A percentile compares a stretch with the other conserved stretches of the same genome.
Evolutionary conservation across 2,797 vertebrate species (phyloP).

Genomic region (Neosilurus hyrtlii): DNA sequence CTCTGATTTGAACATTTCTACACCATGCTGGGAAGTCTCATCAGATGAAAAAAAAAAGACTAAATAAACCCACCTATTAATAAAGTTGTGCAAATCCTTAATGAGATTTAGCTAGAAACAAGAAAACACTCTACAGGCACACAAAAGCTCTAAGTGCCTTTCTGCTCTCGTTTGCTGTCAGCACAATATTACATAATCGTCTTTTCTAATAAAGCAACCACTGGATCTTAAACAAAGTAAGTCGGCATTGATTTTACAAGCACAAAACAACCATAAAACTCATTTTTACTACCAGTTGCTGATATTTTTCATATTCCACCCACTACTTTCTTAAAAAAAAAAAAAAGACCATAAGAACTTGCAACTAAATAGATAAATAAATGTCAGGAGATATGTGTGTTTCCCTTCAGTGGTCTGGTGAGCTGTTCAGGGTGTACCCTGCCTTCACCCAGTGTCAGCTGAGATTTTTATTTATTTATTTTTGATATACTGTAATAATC

Average conservation of each 20-base stretch:
- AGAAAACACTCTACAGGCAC: neutral
- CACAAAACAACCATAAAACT: neutral
- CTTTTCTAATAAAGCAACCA: neutral
- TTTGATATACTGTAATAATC: too few species aligned
- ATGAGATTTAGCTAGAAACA: neutral
- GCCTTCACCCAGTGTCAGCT: too few species aligned
- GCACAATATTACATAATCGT: neutral
- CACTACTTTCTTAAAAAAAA: neutral
- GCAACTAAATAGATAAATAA: neutral
- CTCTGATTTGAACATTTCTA: slow-evolving; percentile 24
- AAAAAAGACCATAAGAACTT: neutral
- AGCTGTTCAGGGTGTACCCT: too few species aligned
- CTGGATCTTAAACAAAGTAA: neutral
- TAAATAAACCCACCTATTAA: slow-evolving; percentile 24
- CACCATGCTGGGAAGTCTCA: slow-evolving; percentile 1
- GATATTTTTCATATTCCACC: neutral
- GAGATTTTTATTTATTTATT: too few species aligned
- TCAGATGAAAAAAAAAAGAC: neutral
- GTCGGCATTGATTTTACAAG: neutral
- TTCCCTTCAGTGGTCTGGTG: too few species aligned
- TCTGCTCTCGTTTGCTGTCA: neutral
- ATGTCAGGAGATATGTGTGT: too few species aligned
- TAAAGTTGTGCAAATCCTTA: neutral
- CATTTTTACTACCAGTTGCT: neutral
- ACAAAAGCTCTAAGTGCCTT: neutral